Conservation (phyloP, 2,113 vertebrate genomes). For the Brachirus orientalis region DNA sequence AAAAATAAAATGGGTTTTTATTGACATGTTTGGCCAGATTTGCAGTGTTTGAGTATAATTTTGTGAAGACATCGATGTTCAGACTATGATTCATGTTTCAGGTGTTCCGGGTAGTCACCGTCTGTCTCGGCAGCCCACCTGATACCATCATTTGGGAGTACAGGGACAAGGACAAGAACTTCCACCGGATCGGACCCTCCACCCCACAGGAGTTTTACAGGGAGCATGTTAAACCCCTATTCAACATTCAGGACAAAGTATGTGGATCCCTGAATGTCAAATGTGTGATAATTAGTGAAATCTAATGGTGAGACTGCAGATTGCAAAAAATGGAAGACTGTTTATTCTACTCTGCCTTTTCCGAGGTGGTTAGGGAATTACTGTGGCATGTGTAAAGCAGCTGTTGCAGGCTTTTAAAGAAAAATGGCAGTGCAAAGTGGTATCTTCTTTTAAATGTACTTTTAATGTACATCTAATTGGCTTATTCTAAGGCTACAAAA, state of each 20-base stretch:
- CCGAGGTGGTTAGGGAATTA: too few relatives aligned
- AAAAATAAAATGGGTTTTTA: not conserved
- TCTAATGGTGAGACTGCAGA: too few relatives aligned
- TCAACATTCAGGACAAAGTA: slow-evolving; percentile 97
- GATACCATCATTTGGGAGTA: slow-evolving; percentile 96
- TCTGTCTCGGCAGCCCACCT: slow-evolving; percentile 94
- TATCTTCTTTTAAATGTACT: too few relatives aligned
- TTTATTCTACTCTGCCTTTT: too few relatives aligned
- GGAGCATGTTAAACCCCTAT: slow-evolving; percentile 93
- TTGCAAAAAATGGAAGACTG: too few relatives aligned
- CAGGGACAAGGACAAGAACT: slow-evolving; percentile 96
- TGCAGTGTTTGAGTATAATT: not conserved
- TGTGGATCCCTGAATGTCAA: not conserved
- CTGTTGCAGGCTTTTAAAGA: too few relatives aligned
- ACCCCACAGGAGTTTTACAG: slow-evolving; percentile 92
- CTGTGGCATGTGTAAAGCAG: too few relatives aligned
- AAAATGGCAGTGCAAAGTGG: too few relatives aligned
- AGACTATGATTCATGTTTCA: slow-evolving; percentile 55
- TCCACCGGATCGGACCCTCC: slow-evolving; percentile 90
- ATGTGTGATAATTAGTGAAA: too few relatives aligned
- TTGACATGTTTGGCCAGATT: not conserved
- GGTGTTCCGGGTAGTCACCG: slow-evolving; percentile 94
- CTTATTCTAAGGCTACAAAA: too few relatives aligned
- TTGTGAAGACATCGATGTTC: not conserved
- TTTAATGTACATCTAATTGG: not conserved